These are phyloP conservation scores for Leptinotarsa texana DNA, from an alignment of 1,140 invertebrate genomes.

Conservation along the genomic window DNA sequence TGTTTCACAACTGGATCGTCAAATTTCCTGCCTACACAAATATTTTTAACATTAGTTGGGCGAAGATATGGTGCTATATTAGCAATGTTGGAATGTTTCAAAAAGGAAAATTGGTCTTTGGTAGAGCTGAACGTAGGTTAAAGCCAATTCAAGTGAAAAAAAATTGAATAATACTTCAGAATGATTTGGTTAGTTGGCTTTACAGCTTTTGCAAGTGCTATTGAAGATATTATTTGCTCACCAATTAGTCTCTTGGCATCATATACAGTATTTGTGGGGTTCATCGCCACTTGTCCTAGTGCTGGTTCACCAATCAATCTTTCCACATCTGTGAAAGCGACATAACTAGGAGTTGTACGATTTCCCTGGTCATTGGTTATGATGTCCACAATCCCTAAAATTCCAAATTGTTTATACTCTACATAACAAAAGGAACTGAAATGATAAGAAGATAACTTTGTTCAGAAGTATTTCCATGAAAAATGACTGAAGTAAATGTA, in stretches of 20 bases:
- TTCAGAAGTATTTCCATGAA: no score
- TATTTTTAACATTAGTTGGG: no score
- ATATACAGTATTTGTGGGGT: slow-evolving; percentile 77
- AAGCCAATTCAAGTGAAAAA: no score
- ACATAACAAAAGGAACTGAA: neutral
- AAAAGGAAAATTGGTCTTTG: no score
- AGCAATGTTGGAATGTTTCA: no score
- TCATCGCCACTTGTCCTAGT: slow-evolving; percentile 76
- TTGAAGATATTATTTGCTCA: neutral
- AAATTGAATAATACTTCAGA: no score
- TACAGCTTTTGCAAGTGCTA: no score
- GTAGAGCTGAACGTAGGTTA: no score
- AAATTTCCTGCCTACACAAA: slow-evolving; percentile 59
- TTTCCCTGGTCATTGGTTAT: slow-evolving; percentile 93
- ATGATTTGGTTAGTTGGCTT: no score
- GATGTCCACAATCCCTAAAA: slow-evolving; percentile 73
- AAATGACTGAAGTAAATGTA: neutral
- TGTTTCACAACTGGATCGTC: slow-evolving; percentile 69
- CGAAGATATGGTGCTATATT: no score
- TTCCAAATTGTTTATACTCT: neutral
- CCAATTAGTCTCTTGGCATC: slow-evolving; percentile 53
- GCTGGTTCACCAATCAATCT: slow-evolving; percentile 84
- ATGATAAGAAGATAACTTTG: neutral
- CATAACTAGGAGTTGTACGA: slow-evolving; percentile 86
- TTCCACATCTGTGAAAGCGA: slow-evolving; percentile 89